Base-by-base conservation (phyloP, 2,888 invertebrate genomes). In the Prenolepis imparis region DNA sequence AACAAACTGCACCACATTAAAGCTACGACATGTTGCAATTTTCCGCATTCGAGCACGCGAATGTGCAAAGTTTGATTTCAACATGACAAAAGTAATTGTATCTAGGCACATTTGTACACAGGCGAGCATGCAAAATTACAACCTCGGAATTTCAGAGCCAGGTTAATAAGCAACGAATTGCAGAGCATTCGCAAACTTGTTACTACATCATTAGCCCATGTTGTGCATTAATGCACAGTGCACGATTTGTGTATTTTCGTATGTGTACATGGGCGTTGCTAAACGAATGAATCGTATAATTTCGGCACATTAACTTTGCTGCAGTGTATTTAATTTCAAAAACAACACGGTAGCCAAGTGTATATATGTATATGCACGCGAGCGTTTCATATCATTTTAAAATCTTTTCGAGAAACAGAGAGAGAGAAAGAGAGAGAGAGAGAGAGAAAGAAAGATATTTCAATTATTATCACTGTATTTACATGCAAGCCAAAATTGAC, bases 141-240 rank as follows among this genome's bases (percentile, higher is more conserved):
- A 41, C 4, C 28, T 12, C 28, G 39, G 21, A 18, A 52, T 78
- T 59, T 68, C 68, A n/a, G 64, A 18, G 24, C 52, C 24, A 9
- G 21, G 18, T 32, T 68, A 78, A 68, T 59, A 67, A 77, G 67
- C 67, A 41, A 78, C 59, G 57, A 57, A 68, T 78, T 44, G 78
- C 41, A 67, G 28, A 44, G 21, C 24, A 28, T 68, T 68, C 68
- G 44, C 32, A 11, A 68, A 78, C 41, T 78, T 59, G 68, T 59
- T 68, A 18, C 68, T 32, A 28, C 57, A 59, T 67, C 32, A 68
- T 68, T 57, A 18, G 59, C 44, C 11, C 41, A 39, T 41, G 24
- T 41, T 21, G 18, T 41, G 57, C 21, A 44, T 78, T 44, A 57
- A 59, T 24, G 36, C 32, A 18, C 41, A 67, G 32, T 67, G 21